phyloP scores from a whole-genome alignment of 2,797 vertebrate genomes.

The Acrocephalus scirpaceus region DNA sequence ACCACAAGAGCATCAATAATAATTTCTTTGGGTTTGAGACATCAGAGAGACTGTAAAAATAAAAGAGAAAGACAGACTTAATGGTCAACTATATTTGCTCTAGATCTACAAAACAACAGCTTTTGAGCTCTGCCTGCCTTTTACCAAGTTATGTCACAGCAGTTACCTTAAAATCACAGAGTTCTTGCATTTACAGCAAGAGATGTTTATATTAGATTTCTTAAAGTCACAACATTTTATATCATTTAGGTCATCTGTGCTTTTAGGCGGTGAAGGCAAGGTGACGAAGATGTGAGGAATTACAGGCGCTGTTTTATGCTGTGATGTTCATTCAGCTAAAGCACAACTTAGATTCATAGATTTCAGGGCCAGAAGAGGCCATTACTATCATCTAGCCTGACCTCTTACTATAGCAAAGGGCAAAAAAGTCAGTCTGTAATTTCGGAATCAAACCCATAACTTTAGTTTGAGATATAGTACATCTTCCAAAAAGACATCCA shows the following conservation, averaged over 20 bases:
- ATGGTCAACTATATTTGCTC: neutral
- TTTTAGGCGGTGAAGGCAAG: neutral
- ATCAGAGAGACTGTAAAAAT: neutral
- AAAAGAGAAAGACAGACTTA: neutral
- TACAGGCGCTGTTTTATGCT: neutral
- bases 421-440: neutral
- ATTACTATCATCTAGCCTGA: neutral
- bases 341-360: neutral
- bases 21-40: neutral
- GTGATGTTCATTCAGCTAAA: neutral
- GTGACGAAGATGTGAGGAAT: neutral
- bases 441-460: constrained; percentile 18
- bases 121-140: neutral
- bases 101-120: neutral
- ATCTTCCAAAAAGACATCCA: constrained; percentile 1
- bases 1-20: neutral
- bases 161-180: neutral
- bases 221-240: neutral
- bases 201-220: neutral
- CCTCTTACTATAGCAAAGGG: neutral
- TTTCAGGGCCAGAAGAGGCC: neutral
- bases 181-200: neutral
- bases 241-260: neutral
- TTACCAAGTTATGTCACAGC: neutral
- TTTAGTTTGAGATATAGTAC: neutral